These are phyloP conservation scores for Tanypteryx hageni DNA, from an alignment of 2,888 invertebrate genomes.

Conservation along the genomic window DNA sequence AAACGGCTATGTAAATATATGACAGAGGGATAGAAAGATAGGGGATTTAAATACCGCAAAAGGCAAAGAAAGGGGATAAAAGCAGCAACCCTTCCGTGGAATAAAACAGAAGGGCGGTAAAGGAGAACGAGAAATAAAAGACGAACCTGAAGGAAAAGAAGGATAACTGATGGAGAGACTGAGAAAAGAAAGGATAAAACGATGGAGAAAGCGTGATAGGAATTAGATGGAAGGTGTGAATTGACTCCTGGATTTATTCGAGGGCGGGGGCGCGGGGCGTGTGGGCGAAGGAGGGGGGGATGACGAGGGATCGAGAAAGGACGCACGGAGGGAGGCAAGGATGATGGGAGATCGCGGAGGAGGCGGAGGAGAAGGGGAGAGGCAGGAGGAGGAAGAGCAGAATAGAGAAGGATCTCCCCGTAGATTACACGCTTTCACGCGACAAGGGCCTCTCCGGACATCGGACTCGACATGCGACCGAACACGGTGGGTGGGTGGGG, in stretches of 20 bases:
- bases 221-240: not conserved
- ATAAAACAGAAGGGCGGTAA: not conserved
- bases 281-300: not conserved
- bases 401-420: not conserved
- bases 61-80: not conserved
- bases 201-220: not conserved
- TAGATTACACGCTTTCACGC: constrained; percentile 12
- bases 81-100: not conserved
- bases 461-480: not conserved
- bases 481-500: not conserved
- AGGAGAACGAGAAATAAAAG: not conserved
- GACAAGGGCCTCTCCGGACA: not conserved
- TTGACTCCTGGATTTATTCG: not conserved
- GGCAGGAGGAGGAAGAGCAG: not conserved
- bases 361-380: not conserved
- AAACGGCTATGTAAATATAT: too few relatives aligned
- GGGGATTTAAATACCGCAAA: too few relatives aligned
- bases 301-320: not conserved
- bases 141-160: not conserved
- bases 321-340: not conserved
- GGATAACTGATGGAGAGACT: not conserved
- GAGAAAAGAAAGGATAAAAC: not conserved
- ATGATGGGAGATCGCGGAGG: too few relatives aligned
- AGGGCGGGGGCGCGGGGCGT: not conserved
- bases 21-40: too few relatives aligned